Evolutionary conservation across 2,113 vertebrate species (phyloP).

Genomic region (Leucoraja erinaceus): DNA sequence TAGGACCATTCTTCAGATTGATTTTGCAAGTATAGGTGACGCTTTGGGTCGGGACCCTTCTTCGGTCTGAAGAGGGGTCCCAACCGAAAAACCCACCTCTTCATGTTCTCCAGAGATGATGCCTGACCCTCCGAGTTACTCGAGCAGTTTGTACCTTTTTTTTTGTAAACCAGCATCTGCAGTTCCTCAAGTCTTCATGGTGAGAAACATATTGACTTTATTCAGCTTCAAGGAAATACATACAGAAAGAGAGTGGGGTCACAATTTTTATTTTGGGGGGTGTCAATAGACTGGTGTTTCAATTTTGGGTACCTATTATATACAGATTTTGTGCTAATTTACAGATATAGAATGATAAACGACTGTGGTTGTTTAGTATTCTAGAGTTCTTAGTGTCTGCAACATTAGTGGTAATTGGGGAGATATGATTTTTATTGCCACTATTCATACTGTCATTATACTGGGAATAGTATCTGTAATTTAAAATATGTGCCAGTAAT

Average conservation of each 20-base stretch:
- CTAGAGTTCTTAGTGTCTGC: neutral
- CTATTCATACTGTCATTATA: neutral
- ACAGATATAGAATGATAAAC: neutral
- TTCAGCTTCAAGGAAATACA: neutral
- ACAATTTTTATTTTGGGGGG: neutral
- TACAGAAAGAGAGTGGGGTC: neutral
- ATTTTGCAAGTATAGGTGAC: too few species aligned
- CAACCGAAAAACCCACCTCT: too few species aligned
- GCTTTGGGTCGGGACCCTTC: too few species aligned
- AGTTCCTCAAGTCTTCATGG: neutral
- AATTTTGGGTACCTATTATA: neutral
- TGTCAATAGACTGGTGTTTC: neutral
- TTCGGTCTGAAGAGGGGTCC: too few species aligned
- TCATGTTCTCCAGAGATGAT: too few species aligned
- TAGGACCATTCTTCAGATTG: too few species aligned
- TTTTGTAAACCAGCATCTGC: too few species aligned
- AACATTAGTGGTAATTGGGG: neutral
- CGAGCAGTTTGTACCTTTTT: too few species aligned
- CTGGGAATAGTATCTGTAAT: neutral
- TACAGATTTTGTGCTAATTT: neutral
- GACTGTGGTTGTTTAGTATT: neutral
- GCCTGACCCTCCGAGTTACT: too few species aligned
- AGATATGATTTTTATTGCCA: neutral
- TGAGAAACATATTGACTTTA: neutral
- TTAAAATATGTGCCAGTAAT: neutral